phyloP scores from a whole-genome alignment of 2,113 vertebrate species.

The Crotalus helleri region DNA sequence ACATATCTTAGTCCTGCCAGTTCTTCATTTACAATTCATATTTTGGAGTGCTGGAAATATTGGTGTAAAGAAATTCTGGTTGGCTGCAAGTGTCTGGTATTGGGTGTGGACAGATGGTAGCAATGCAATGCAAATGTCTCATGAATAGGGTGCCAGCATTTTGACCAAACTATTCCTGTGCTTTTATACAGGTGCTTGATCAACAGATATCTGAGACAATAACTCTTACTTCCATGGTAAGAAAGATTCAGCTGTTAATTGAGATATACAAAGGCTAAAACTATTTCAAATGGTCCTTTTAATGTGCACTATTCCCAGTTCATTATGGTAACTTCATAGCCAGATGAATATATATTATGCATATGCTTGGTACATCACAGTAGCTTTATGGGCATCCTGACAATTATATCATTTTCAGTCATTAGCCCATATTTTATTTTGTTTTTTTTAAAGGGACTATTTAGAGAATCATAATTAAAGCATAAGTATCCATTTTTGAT shows the following conservation, averaged over 20 bases:
- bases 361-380: background rate
- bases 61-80: slow-evolving; percentile 10
- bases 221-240: background rate
- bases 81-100: background rate
- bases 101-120: slow-evolving; percentile 2
- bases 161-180: background rate
- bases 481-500: background rate
- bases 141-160: background rate
- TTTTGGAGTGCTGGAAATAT: slow-evolving; percentile 42
- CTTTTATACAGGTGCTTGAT: background rate
- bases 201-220: background rate
- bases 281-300: background rate
- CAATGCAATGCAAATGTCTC: background rate
- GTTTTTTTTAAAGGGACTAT: background rate
- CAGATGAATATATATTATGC: background rate
- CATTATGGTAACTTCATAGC: background rate
- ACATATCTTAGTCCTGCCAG: background rate
- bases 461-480: background rate
- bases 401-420: background rate
- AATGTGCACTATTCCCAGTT: background rate
- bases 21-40: slow-evolving; percentile 23
- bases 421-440: background rate
- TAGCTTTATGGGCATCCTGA: background rate
- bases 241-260: background rate
- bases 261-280: background rate